Evolutionary conservation across 2,888 invertebrate genomes (phyloP).

Genomic region (Dolomedes plantarius): DNA sequence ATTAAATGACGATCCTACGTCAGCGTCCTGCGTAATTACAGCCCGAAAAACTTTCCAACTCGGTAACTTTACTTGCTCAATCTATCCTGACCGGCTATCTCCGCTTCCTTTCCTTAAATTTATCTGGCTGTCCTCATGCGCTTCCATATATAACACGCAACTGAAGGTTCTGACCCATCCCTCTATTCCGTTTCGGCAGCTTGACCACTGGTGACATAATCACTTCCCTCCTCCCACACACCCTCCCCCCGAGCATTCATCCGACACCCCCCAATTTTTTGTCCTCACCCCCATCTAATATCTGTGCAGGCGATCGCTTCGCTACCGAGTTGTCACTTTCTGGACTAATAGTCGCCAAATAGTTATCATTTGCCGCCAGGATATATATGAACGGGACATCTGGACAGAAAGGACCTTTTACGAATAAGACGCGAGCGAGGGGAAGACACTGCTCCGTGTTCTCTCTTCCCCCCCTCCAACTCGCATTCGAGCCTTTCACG

Average conservation of each 20-base stretch:
- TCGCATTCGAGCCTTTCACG: slow-evolving; percentile 46
- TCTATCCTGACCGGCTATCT: background rate
- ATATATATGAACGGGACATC: slow-evolving; percentile 33
- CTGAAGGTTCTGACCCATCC: background rate
- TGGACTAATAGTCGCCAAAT: slow-evolving; percentile 41
- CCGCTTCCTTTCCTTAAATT: background rate
- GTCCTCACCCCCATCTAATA: background rate
- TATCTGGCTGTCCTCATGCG: background rate
- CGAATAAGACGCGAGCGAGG: slow-evolving; percentile 24
- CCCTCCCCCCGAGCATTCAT: too few species aligned
- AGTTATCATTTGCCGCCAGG: slow-evolving; percentile 56
- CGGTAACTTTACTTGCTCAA: background rate
- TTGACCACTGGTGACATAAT: slow-evolving; percentile 14
- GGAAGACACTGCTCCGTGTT: background rate
- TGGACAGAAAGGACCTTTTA: slow-evolving; percentile 40
- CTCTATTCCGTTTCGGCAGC: slow-evolving; percentile 9
- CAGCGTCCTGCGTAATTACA: background rate
- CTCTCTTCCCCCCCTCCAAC: slow-evolving; percentile 9
- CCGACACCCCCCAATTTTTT: background rate
- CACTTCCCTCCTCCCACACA: background rate
- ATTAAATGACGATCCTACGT: too few species aligned
- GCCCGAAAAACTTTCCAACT: background rate
- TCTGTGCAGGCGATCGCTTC: background rate
- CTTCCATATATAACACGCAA: background rate
- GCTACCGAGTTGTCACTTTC: slow-evolving; percentile 30